Conservation (phyloP, 2,113 vertebrate genomes). For the Enhydra lutris region DNA sequence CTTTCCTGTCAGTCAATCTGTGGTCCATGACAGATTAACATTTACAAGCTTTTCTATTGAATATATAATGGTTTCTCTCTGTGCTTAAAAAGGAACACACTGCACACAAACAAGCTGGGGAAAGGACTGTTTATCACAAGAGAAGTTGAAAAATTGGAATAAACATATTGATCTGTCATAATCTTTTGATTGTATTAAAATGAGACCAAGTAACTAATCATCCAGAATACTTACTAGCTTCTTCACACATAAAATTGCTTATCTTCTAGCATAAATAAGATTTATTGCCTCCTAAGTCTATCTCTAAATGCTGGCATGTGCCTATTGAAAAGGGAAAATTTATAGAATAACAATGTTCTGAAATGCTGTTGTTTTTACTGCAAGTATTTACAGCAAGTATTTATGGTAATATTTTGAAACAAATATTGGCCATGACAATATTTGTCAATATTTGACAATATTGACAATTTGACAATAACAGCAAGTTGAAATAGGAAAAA, state of each 20-base stretch:
- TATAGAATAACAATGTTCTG: background rate
- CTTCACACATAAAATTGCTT: background rate
- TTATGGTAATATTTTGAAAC: constrained; percentile 20
- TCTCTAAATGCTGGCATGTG: background rate
- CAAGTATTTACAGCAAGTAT: background rate
- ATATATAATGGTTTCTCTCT: constrained; percentile 35
- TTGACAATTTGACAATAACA: background rate
- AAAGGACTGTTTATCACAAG: constrained; percentile 36
- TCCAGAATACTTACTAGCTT: background rate
- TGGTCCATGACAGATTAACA: constrained; percentile 47
- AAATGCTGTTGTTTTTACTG: background rate
- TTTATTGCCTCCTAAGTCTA: background rate
- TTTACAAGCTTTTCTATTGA: constrained; percentile 48
- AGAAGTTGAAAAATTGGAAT: background rate
- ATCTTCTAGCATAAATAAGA: background rate
- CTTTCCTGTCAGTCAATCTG: constrained; percentile 35
- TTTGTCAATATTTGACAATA: too few relatives aligned
- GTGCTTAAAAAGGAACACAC: background rate
- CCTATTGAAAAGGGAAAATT: background rate
- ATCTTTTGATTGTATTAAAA: constrained; percentile 46
- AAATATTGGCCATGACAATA: background rate
- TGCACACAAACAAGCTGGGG: background rate
- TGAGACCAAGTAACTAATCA: constrained; percentile 14
- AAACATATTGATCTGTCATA: background rate
- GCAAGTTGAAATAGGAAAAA: constrained; percentile 16